Evolutionary conservation across 2,888 invertebrate genomes (phyloP).

Genomic region (Tricholauxania praeusta): DNA sequence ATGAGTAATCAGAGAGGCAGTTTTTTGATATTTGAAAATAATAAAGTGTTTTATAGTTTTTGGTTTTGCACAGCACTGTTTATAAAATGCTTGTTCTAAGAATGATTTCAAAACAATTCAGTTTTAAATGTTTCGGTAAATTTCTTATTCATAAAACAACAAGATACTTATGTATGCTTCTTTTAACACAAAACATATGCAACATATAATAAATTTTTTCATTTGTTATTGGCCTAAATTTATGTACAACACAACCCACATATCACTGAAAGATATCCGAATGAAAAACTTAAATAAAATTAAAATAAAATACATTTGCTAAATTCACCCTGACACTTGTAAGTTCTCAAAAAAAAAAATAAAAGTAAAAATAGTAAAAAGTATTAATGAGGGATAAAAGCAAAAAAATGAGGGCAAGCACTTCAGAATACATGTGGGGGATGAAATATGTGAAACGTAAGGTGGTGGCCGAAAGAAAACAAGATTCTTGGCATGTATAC

Average conservation of each 20-base stretch:
- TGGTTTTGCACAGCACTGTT: too few relatives aligned
- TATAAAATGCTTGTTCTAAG: too few relatives aligned
- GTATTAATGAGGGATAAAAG: background rate
- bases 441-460: background rate
- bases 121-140: too few relatives aligned
- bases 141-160: too few relatives aligned
- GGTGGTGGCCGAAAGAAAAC: background rate
- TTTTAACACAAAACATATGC: slow-evolving; percentile 4
- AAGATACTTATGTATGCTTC: too few relatives aligned
- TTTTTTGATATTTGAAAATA: too few relatives aligned
- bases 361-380: background rate
- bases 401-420: background rate
- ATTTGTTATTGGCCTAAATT: slow-evolving; percentile 23
- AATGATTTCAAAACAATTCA: too few relatives aligned
- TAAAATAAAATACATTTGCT: background rate
- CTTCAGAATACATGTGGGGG: background rate
- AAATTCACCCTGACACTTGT: slow-evolving; percentile 19
- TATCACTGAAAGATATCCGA: background rate
- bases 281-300: background rate
- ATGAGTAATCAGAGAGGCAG: too few relatives aligned
- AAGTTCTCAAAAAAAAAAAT: background rate
- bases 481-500: slow-evolving; percentile 13
- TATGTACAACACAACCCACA: slow-evolving; percentile 12
- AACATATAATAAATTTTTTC: background rate
- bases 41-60: too few relatives aligned